These are phyloP conservation scores for Rhea pennata DNA, from an alignment of 2,113 vertebrate genomes.

Conservation along the genomic window DNA sequence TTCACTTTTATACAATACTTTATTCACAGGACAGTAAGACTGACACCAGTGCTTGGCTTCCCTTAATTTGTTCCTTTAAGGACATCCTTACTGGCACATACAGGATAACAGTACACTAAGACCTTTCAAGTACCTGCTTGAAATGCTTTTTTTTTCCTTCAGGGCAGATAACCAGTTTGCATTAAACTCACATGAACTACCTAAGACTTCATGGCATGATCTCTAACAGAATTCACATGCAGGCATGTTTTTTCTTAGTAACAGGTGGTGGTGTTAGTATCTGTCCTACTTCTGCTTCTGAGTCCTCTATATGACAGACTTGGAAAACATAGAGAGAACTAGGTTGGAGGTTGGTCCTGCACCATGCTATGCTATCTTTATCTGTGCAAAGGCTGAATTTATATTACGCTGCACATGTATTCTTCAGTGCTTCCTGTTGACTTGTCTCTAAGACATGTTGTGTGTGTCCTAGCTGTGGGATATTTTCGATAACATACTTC, in stretches of 20 bases:
- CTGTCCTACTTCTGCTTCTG: not conserved
- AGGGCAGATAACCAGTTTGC: not conserved
- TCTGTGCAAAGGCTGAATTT: not conserved
- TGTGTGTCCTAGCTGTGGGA: not conserved
- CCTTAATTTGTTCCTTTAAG: not conserved
- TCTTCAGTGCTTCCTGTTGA: not conserved
- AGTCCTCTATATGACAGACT: not conserved
- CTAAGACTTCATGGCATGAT: not conserved
- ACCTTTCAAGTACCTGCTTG: not conserved
- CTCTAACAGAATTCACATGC: not conserved
- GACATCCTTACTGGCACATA: not conserved
- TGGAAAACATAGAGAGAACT: not conserved
- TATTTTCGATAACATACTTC: not conserved
- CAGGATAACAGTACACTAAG: not conserved
- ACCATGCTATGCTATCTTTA: rapidly evolving
- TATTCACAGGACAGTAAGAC: not conserved
- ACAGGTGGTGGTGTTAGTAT: not conserved
- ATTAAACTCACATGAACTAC: not conserved
- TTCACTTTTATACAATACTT: not conserved
- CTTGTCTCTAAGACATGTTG: not conserved
- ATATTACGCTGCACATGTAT: not conserved
- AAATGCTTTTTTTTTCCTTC: not conserved
- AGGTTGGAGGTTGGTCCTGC: not conserved
- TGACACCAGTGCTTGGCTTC: not conserved
- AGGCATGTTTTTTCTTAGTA: not conserved